These are phyloP conservation scores for Dipodomys stephensi DNA, from an alignment of 2,113 vertebrate genomes.

Conservation along the genomic window DNA sequence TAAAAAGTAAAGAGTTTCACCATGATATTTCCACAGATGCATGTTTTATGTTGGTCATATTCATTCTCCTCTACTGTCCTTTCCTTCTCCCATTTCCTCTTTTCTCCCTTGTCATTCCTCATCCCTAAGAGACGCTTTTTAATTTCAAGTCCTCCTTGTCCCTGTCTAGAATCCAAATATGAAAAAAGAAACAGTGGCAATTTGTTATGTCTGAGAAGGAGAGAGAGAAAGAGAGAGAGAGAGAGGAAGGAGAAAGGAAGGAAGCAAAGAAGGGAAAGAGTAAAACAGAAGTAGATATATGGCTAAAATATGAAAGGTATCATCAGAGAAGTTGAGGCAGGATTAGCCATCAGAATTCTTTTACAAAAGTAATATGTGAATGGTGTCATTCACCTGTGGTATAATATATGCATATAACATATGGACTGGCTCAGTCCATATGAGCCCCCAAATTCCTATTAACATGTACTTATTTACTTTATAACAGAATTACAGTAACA, in stretches of 20 bases:
- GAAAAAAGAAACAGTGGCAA: too few species aligned
- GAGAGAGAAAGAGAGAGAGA: too few species aligned
- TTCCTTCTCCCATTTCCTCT: neutral
- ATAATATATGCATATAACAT: neutral
- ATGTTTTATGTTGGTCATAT: too few species aligned
- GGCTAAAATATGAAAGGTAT: neutral
- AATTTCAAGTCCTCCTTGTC: neutral
- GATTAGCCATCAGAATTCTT: conserved; percentile 25
- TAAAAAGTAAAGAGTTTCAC: too few species aligned
- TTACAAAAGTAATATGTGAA: conserved; percentile 13
- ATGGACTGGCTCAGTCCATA: neutral
- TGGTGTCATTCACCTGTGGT: neutral
- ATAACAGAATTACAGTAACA: neutral
- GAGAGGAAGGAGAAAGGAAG: too few species aligned
- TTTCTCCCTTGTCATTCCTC: neutral
- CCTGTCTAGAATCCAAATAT: neutral
- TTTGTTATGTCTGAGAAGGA: too few species aligned
- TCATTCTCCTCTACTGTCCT: neutral
- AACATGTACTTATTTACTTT: neutral
- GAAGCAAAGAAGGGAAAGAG: too few species aligned
- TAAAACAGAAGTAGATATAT: neutral
- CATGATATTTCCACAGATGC: too few species aligned
- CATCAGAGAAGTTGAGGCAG: conserved; percentile 9
- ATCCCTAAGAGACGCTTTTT: neutral
- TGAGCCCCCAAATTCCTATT: neutral